phyloP scores from a whole-genome alignment of 2,113 vertebrate species.

The Poeciliopsis occidentalis region DNA sequence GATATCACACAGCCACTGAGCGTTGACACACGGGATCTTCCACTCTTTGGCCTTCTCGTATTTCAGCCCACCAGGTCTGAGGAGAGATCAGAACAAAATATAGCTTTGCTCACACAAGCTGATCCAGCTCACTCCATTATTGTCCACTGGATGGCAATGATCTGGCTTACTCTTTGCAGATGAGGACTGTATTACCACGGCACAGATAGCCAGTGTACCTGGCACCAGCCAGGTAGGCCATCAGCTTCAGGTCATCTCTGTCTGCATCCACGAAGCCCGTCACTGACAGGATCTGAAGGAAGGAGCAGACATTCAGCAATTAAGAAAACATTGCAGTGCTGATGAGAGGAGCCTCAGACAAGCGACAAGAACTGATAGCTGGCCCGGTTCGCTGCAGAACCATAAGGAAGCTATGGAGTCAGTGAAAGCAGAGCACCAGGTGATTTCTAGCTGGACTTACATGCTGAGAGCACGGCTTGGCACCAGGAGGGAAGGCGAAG shows the following conservation, averaged over 20 bases:
- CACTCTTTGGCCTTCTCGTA: slow-evolving; percentile 98
- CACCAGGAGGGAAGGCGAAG: slow-evolving; percentile 93
- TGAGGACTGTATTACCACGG: slow-evolving; percentile 95
- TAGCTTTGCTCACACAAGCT: neutral
- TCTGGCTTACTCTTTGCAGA: slow-evolving; percentile 89
- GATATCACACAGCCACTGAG: slow-evolving; percentile 95
- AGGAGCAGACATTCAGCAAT: neutral
- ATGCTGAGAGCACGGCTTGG: slow-evolving; percentile 95
- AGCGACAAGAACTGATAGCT: too few relatives aligned
- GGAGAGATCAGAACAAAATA: slow-evolving; percentile 1
- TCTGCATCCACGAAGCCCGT: slow-evolving; percentile 96
- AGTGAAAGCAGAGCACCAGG: neutral
- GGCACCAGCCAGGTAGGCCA: slow-evolving; percentile 93
- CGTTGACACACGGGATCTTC: slow-evolving; percentile 96
- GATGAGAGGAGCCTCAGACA: neutral
- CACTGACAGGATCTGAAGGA: slow-evolving; percentile 90
- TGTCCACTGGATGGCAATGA: too few relatives aligned
- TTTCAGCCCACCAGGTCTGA: slow-evolving; percentile 89
- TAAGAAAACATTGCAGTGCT: neutral
- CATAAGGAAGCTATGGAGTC: too few relatives aligned
- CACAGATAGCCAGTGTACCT: slow-evolving; percentile 96
- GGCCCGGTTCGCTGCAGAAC: too few relatives aligned
- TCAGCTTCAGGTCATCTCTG: slow-evolving; percentile 95
- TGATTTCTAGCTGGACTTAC: slow-evolving; percentile 74
- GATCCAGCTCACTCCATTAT: too few relatives aligned